These are phyloP conservation scores for Dynastes tityus DNA, from an alignment of 2,888 invertebrate genomes.

Conservation along the genomic window DNA sequence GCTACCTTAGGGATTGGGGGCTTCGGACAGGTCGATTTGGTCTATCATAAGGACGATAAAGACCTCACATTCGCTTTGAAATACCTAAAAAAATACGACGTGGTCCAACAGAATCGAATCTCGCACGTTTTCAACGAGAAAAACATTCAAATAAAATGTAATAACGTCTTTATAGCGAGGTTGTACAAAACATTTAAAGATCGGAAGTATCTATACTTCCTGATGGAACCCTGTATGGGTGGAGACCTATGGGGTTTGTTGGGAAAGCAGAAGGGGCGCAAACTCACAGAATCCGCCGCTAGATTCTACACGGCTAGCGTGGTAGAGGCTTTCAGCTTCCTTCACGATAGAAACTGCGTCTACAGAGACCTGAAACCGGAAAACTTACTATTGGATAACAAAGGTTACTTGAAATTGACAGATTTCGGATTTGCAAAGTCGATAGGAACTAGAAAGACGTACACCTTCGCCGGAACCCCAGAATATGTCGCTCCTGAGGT, in stretches of 20 bases:
- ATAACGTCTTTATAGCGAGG: constrained; percentile 72
- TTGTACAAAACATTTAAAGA: constrained; percentile 92
- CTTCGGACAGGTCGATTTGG: constrained; percentile 89
- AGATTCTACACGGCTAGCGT: constrained; percentile 93
- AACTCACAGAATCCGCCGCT: constrained; percentile 83
- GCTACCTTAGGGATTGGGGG: constrained; percentile 92
- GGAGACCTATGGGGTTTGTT: constrained; percentile 95
- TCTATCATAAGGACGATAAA: constrained; percentile 65
- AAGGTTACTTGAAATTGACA: constrained; percentile 91
- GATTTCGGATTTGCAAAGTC: constrained; percentile 96
- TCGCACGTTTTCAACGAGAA: constrained; percentile 81
- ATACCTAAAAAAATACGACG: constrained; percentile 79
- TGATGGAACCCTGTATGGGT: constrained; percentile 94
- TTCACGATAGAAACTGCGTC: constrained; percentile 88
- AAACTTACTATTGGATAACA: constrained; percentile 87
- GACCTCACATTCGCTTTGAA: constrained; percentile 76
- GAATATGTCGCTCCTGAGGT: constrained; percentile 92
- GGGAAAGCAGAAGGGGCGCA: constrained; percentile 79
- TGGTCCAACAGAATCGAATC: constrained; percentile 79
- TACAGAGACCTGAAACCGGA: constrained; percentile 93
- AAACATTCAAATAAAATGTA: constrained; percentile 71
- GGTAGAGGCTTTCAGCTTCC: constrained; percentile 89
- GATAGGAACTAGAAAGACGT: constrained; percentile 85
- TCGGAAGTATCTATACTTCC: constrained; percentile 90
- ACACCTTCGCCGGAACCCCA: constrained; percentile 96